Percentiles rank a stretch among this genome's conserved stretches.
These are phyloP conservation scores for Pterocles orientalis DNA, from an alignment of 2,113 vertebrate species.

Conservation along the genomic window DNA sequence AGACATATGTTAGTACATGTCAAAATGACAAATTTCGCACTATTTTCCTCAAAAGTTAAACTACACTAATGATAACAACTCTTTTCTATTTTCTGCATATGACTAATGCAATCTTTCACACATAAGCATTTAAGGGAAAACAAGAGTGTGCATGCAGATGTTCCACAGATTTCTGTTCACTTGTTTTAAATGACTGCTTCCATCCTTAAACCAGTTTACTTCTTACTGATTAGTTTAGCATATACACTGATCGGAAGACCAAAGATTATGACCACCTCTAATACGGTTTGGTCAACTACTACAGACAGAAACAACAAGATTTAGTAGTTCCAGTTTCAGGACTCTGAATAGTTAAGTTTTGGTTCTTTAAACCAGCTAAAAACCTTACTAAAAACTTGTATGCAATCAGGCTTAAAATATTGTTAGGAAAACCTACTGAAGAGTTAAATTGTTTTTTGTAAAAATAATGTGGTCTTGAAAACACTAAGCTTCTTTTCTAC, in stretches of 20 bases:
- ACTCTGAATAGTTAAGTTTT: neutral
- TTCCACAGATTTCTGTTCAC: neutral
- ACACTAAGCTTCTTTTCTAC: neutral
- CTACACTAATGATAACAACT: neutral
- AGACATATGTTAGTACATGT: neutral
- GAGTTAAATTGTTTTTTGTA: neutral
- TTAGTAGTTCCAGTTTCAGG: neutral
- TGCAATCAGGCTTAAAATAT: neutral
- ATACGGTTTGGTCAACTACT: neutral
- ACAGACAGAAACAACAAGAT: neutral
- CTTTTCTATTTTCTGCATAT: neutral
- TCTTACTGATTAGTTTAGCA: neutral
- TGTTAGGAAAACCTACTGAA: neutral
- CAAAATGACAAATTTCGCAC: neutral
- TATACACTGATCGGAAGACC: neutral
- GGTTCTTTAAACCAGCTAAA: neutral
- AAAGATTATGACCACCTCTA: neutral
- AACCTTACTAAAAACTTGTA: neutral
- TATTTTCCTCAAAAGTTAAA: neutral
- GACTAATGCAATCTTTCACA: neutral
- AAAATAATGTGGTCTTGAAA: neutral
- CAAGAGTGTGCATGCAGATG: neutral
- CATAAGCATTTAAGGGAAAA: neutral
- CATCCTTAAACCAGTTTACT: neutral
- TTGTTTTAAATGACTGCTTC: neutral